Evolutionary conservation across 2,888 invertebrate species (phyloP), one percentile per base, ranked within the genome.

Genomic region (Boloria euphrosyne): DNA sequence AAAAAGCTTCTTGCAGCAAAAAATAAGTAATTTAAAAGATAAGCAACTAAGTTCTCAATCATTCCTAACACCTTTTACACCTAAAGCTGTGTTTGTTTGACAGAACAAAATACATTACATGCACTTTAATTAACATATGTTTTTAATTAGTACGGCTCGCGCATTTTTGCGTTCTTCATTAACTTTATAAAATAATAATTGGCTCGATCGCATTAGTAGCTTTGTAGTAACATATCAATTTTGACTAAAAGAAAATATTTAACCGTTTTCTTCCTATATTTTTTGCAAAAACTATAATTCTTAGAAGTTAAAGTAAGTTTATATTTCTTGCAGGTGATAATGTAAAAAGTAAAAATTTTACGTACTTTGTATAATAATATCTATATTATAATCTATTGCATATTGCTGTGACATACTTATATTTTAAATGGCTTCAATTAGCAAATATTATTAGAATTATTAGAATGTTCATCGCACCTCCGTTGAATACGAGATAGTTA

Each of bases 31-130:
- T 50, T 38, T 43, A 17, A 57, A 64, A 64, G 58, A 50, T 54
- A 51, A 44, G 16, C 17, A 17, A 54, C 57, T 47, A 10, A 53
- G 53, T 53, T 59, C 50, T 60, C 67, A 66, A 62, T 66, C 62
- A 67, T 64, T 55, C 46, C 50, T 53, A 53, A 54, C 67, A 67
- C 67, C 67, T 67, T 66, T 64, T 59, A 53, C 51, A 38, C 38
- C 7, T n/a, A 51, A 51, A 46, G 67, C 54, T 60, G 64, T 55
- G 46, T 52, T 57, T 54, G 22, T 54, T 65, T 61, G 65, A 49
- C 67, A 67, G 60, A 52, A 47, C 22, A 44, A 61, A 67, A 67
- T 65, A 14, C 44, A 57, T 67, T 67, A 65, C 47, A 50, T 43
- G 57, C 51, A 55, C 22, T 52, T 65, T 61, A 57, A 65, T 65